Evolutionary conservation across 2,888 invertebrate genomes (phyloP).

Genomic region (Eutolmus rufibarbis): DNA sequence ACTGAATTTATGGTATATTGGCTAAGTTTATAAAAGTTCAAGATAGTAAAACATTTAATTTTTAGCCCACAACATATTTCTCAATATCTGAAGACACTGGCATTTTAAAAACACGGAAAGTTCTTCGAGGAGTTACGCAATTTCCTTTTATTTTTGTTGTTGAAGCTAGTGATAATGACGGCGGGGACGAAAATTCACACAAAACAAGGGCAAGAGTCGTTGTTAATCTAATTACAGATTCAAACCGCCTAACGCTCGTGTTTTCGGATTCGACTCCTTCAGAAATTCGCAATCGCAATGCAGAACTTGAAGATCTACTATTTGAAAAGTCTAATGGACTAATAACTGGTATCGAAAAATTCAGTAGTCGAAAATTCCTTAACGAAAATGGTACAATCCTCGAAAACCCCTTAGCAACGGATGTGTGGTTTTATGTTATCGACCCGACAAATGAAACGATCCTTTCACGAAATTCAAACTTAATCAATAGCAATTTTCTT

Average conservation of each 20-base stretch:
- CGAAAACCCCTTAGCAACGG: conserved; percentile 77
- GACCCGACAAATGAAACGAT: conserved; percentile 81
- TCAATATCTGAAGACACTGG: conserved; percentile 77
- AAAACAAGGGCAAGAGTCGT: conserved; percentile 59
- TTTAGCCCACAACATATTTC: conserved; percentile 67
- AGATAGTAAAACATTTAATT: not conserved
- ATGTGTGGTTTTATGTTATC: conserved; percentile 86
- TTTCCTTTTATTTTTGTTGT: conserved; percentile 80
- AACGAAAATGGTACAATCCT: conserved; percentile 77
- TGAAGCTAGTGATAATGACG: conserved; percentile 66
- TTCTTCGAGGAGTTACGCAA: conserved; percentile 73
- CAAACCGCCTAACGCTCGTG: conserved; percentile 79
- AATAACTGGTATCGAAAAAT: conserved; percentile 81
- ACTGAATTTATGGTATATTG: conserved; percentile 55
- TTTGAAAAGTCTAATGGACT: conserved; percentile 70
- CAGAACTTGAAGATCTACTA: conserved; percentile 63
- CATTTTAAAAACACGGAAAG: conserved; percentile 75
- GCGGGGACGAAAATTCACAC: conserved; percentile 64
- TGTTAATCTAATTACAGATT: conserved; percentile 77
- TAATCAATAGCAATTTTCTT: conserved; percentile 73
- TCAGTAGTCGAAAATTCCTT: conserved; percentile 78
- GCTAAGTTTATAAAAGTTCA: not conserved
- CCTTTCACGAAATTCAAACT: conserved; percentile 73
- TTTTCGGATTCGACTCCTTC: conserved; percentile 79
- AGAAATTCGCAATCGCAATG: conserved; percentile 67